A percentile compares a stretch with the other conserved stretches of the same genome.
Conservation (phyloP, 2,888 invertebrate genomes). For the Eumacrocentrus americanus region DNA sequence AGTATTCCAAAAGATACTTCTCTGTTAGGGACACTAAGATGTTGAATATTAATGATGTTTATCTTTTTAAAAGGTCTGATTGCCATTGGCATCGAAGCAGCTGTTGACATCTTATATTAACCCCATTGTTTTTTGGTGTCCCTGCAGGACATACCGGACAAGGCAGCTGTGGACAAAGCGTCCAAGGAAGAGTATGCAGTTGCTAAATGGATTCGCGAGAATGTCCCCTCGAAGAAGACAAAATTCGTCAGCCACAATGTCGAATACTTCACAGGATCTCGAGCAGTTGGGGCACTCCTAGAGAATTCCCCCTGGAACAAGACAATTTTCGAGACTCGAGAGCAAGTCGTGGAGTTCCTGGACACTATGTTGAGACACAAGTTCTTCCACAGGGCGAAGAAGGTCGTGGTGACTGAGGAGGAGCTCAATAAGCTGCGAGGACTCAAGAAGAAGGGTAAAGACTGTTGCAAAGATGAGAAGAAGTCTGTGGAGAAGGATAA, state of each 20-base stretch:
- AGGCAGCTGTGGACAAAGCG: conserved; percentile 73
- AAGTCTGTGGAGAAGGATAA: conserved; percentile 50
- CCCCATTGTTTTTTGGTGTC: neutral
- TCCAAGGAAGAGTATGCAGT: conserved; percentile 91
- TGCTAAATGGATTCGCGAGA: conserved; percentile 93
- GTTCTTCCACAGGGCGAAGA: conserved; percentile 93
- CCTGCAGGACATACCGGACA: conserved; percentile 60
- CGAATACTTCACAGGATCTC: conserved; percentile 93
- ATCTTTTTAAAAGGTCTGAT: no score
- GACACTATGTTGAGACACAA: conserved; percentile 89
- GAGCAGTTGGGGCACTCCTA: conserved; percentile 90
- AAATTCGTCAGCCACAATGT: conserved; percentile 96
- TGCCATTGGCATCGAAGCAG: neutral
- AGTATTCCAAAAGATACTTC: no score
- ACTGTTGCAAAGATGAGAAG: conserved; percentile 58
- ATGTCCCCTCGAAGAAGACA: conserved; percentile 93
- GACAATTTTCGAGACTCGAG: conserved; percentile 80
- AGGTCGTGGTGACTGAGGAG: conserved; percentile 65
- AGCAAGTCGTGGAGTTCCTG: conserved; percentile 79
- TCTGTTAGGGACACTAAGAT: no score
- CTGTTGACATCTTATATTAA: neutral
- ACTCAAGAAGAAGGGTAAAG: conserved; percentile 62
- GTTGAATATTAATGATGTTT: no score
- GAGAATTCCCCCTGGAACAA: conserved; percentile 86
- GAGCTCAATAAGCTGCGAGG: conserved; percentile 62